Conservation (phyloP, 2,888 invertebrate genomes). For the Tillus elongatus region DNA sequence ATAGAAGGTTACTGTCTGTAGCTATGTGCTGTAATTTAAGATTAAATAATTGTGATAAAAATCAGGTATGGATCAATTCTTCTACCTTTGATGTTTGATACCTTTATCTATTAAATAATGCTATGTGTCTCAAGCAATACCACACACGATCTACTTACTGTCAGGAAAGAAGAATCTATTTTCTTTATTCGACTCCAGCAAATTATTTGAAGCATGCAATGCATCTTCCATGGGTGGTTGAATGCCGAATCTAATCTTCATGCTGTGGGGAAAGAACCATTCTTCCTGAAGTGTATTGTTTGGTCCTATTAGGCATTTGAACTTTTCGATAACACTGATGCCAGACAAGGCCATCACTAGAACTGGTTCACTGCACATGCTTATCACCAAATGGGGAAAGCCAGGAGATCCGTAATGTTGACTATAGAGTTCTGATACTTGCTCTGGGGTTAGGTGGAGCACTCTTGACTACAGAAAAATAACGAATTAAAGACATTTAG, state of each 20-base stretch:
- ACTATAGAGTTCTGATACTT: constrained; percentile 75
- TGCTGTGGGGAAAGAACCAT: constrained; percentile 59
- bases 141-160: no score
- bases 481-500: constrained; percentile 1
- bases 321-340: constrained; percentile 60
- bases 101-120: no score
- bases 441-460: constrained; percentile 70
- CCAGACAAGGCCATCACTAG: constrained; percentile 62
- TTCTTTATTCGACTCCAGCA: constrained; percentile 60
- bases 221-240: constrained; percentile 58
- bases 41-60: no score
- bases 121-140: no score
- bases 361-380: constrained; percentile 69
- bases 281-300: constrained; percentile 56
- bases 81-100: no score
- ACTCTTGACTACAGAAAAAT: constrained; percentile 49
- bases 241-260: constrained; percentile 64
- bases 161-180: constrained; percentile 83
- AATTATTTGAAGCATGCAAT: constrained; percentile 68
- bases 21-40: no score
- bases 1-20: no score
- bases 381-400: constrained; percentile 70
- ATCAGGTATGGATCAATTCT: no score
- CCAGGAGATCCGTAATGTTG: constrained; percentile 63
- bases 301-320: constrained; percentile 66